Evolutionary conservation across 2,888 invertebrate species (phyloP).

Genomic region (Hypercompe scribonia): DNA sequence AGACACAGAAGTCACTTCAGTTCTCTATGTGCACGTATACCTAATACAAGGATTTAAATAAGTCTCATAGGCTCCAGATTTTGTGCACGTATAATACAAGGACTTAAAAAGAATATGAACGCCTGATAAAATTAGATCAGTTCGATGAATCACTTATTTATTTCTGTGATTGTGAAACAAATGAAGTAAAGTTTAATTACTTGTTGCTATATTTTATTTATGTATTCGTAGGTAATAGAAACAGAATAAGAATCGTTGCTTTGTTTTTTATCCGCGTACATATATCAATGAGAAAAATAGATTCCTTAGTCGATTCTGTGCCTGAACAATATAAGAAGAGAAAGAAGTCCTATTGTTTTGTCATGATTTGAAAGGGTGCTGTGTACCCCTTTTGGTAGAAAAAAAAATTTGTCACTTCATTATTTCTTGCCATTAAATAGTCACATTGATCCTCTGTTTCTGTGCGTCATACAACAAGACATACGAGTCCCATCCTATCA

Average conservation of each 20-base stretch:
- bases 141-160: background rate
- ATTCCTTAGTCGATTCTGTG: background rate
- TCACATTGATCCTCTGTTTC: background rate
- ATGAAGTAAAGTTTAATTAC: background rate
- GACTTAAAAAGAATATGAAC: background rate
- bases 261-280: background rate
- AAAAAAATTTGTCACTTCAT: background rate
- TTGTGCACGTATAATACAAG: background rate
- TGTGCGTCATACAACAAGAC: background rate
- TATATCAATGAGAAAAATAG: background rate
- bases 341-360: too few relatives aligned
- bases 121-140: background rate
- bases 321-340: background rate
- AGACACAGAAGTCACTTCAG: conserved; percentile 4
- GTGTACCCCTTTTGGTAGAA: too few relatives aligned
- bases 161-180: background rate
- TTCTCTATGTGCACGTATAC: conserved; percentile 1
- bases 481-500: background rate
- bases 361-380: too few relatives aligned
- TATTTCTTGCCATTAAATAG: background rate
- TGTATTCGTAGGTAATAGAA: background rate
- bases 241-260: background rate
- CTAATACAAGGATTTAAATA: background rate
- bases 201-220: background rate
- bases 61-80: background rate